Evolutionary conservation across 37 sponge, comb jelly and placozoan species (phyloP).

Genomic region (Agelas oroides): DNA sequence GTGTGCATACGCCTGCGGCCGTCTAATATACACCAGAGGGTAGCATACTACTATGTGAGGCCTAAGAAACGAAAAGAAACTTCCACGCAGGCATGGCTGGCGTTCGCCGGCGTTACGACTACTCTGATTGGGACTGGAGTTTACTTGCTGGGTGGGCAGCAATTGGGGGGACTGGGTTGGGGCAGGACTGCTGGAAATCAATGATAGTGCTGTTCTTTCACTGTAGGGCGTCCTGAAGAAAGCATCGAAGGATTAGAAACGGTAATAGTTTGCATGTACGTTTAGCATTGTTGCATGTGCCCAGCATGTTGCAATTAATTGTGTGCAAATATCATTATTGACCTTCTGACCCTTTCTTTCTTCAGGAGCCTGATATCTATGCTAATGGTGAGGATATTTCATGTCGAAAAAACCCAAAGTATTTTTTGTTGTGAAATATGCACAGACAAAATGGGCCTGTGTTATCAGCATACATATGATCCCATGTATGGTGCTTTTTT

Average conservation of each 20-base stretch:
- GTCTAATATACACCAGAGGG: background rate
- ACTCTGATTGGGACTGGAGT: conserved; percentile 33
- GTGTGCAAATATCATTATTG: background rate
- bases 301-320: background rate
- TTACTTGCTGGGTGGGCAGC: conserved; percentile 54
- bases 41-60: conserved; percentile 53
- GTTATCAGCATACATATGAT: too few species aligned
- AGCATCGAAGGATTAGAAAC: conserved; percentile 49
- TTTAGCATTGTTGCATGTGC: background rate
- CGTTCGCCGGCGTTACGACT: conserved; percentile 59
- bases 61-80: conserved; percentile 49
- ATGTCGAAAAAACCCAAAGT: background rate
- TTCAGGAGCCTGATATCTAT: conserved; percentile 54
- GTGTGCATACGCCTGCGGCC: background rate
- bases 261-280: background rate
- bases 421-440: too few species aligned
- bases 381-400: conserved; percentile 37
- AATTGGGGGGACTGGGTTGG: background rate
- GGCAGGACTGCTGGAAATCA: background rate
- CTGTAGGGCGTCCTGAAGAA: conserved; percentile 60
- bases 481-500: too few species aligned
- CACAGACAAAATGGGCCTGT: too few species aligned
- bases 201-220: too few species aligned
- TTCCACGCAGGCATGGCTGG: conserved; percentile 58
- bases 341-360: background rate